phyloP scores from a whole-genome alignment of 2,113 vertebrate genomes.

The Eclectus roratus region DNA sequence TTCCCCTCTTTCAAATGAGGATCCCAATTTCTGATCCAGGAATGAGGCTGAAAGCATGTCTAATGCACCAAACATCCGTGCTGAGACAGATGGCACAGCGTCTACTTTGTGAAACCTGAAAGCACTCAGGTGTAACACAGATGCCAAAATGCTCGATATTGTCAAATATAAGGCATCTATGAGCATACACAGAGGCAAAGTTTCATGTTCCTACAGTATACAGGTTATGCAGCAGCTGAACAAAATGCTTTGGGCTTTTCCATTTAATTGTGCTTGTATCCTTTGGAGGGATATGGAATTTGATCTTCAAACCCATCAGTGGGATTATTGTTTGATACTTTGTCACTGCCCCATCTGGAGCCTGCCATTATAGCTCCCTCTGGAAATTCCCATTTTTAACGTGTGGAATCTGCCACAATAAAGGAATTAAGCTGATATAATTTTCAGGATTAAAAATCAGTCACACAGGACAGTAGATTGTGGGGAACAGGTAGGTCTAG shows the following conservation, averaged over 20 bases:
- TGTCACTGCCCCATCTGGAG: conserved; percentile 49
- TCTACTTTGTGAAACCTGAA: conserved; percentile 25
- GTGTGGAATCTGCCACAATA: background rate
- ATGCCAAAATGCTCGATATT: background rate
- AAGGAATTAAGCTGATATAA: conserved; percentile 28
- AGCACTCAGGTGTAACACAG: conserved; percentile 54
- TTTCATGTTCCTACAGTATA: background rate
- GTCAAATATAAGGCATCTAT: conserved; percentile 27
- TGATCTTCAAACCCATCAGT: background rate
- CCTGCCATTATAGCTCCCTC: background rate
- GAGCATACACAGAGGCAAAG: conserved; percentile 2
- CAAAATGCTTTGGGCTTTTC: conserved; percentile 28
- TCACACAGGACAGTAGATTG: background rate
- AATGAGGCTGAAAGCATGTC: background rate
- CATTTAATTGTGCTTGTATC: background rate
- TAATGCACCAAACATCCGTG: background rate
- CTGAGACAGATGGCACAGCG: conserved; percentile 48
- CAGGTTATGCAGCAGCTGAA: conserved; percentile 11
- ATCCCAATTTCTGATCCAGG: background rate
- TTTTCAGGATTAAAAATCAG: conserved; percentile 40
- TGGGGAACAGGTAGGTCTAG: background rate
- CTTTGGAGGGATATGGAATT: background rate
- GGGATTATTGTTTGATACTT: conserved; percentile 23
- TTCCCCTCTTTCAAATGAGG: background rate
- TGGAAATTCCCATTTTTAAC: background rate